A percentile compares a stretch with the other conserved stretches of the same genome.
Evolutionary conservation across 2,888 invertebrate species (phyloP).

Genomic region (Bimastos eiseni): DNA sequence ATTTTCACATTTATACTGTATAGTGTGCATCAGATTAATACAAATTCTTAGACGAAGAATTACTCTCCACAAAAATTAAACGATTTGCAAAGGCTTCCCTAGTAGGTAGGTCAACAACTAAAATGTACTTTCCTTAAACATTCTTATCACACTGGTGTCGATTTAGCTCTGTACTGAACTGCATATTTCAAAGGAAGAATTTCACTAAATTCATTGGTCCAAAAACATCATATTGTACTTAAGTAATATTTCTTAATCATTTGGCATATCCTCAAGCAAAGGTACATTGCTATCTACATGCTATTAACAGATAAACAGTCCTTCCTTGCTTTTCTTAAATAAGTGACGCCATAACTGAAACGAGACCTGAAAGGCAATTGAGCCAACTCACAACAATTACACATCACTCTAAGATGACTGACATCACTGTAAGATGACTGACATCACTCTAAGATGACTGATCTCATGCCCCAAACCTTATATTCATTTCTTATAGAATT

Average conservation of each 20-base stretch:
- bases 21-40: neutral
- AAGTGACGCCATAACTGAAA: neutral
- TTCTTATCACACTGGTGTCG: neutral
- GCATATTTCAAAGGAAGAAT: neutral
- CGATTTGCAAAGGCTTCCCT: neutral
- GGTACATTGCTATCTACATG: constrained; percentile 13
- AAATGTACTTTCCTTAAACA: neutral
- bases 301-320: neutral
- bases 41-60: neutral
- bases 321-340: neutral
- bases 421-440: neutral
- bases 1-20: neutral
- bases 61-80: neutral
- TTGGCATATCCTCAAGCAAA: neutral
- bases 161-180: neutral
- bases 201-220: neutral
- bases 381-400: neutral
- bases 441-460: neutral
- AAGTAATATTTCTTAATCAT: neutral
- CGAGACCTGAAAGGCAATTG: neutral
- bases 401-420: neutral
- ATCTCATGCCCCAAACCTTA: too few relatives aligned
- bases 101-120: neutral
- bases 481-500: neutral
- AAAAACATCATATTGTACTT: neutral